These are phyloP conservation scores for Elgaria multicarinata DNA, from an alignment of 2,113 vertebrate species.

Conservation along the genomic window DNA sequence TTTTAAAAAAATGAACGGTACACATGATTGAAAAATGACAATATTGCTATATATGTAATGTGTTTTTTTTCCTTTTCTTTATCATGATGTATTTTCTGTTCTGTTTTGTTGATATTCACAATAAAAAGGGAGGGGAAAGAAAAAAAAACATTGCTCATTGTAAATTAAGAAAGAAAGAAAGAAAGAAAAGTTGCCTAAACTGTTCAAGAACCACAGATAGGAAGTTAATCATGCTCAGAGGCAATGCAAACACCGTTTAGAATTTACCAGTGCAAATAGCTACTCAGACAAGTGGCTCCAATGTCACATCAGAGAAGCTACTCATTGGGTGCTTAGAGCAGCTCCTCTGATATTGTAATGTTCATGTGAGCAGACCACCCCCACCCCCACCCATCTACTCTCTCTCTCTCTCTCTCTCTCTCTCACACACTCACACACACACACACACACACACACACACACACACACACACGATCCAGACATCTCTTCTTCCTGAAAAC, in stretches of 20 bases:
- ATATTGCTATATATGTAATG: too few species aligned
- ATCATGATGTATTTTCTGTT: too few species aligned
- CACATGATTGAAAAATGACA: too few species aligned
- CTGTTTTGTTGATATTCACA: too few species aligned
- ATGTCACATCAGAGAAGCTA: not conserved
- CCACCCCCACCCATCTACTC: too few species aligned
- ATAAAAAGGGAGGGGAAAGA: too few species aligned
- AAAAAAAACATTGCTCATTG: not conserved
- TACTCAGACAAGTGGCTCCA: not conserved
- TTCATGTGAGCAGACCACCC: too few species aligned
- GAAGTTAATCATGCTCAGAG: not conserved
- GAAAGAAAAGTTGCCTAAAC: not conserved
- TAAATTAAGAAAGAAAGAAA: not conserved
- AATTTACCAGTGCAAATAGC: not conserved
- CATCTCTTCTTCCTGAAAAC: not conserved
- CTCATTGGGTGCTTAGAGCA: not conserved
- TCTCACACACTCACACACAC: too few species aligned
- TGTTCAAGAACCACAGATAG: not conserved
- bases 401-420: too few species aligned
- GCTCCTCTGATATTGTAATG: too few species aligned
- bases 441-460: not conserved
- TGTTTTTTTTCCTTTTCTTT: too few species aligned
- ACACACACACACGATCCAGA: not conserved
- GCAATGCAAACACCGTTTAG: not conserved
- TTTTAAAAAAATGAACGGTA: too few species aligned